A percentile compares a stretch with the other conserved stretches of the same genome.
Conservation (phyloP, 2,888 invertebrate species). For the Drosophila austrosaltans region DNA sequence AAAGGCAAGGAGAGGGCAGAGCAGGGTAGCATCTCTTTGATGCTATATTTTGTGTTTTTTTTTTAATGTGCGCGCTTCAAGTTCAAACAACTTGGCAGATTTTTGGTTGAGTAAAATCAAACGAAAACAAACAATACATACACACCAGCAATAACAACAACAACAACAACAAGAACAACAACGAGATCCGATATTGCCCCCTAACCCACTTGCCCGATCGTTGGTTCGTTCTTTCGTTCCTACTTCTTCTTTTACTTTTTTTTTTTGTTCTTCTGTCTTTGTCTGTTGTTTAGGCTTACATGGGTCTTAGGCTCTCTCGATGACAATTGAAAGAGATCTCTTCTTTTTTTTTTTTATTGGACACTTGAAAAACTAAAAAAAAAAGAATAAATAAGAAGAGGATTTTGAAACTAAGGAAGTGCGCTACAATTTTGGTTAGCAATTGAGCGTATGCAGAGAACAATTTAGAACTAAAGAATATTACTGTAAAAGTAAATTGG, state of each 20-base stretch:
- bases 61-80: slow-evolving; percentile 48
- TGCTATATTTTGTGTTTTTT: slow-evolving; percentile 21
- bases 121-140: slow-evolving; percentile 52
- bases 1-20: background rate
- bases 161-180: too few species aligned
- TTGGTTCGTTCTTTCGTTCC: background rate
- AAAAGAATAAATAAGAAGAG: too few species aligned
- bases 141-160: background rate
- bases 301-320: slow-evolving; percentile 50
- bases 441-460: slow-evolving; percentile 40
- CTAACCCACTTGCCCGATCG: too few species aligned
- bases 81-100: slow-evolving; percentile 62
- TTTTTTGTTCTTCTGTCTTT: background rate
- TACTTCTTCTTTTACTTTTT: background rate
- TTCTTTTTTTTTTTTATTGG: slow-evolving; percentile 5
- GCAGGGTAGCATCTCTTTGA: slow-evolving; percentile 56
- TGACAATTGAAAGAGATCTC: slow-evolving; percentile 52
- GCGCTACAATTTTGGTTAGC: slow-evolving; percentile 40
- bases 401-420: slow-evolving; percentile 48
- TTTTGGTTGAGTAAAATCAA: slow-evolving; percentile 49
- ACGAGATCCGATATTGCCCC: too few species aligned
- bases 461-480: background rate
- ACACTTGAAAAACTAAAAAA: slow-evolving; percentile 1
- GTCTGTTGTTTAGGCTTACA: slow-evolving; percentile 42
- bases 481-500: background rate